Base-by-base conservation (phyloP, 2,797 vertebrate genomes). In the Rhynchotus rufescens region DNA sequence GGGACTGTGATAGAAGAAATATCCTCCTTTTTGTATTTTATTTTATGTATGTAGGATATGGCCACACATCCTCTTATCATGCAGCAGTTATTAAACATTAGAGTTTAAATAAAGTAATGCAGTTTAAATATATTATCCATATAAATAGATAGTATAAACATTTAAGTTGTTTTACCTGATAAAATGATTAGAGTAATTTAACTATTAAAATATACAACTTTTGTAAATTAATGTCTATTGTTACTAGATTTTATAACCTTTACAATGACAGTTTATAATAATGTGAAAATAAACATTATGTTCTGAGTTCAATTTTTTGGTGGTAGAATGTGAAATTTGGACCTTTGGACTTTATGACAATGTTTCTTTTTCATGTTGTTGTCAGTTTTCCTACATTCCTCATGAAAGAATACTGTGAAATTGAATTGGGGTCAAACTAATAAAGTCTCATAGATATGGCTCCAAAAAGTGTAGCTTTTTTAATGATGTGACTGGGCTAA, bases 121-220 rank as follows among this genome's bases (percentile, higher is more conserved):
- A 47, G 21, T 47, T 45, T 49, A 49, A 6, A 25, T 49, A 49
- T 13, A 49, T 22, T 49, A 49, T 25, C 38, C 38, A 49, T 49
- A 49, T 49, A 49, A 23, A 49, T 13, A 49, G 12, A 25, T 49
- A 49, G 12, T 13, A 25, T 25, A 49, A 49, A 25, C 23, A 49
- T 49, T 49, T 22, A 23, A 49, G 21, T 49, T 79, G 42, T 5
- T 23, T 66, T 38, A 59, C 4, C 4, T 44, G 40, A 26, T 10
- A 82, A 88, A 86, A 67, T 11, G 10, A 42, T 9, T 32, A 30
- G 12, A 36, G 2, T 26, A 68, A 57, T 57, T 67, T 59, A 81
- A 51, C 7, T 2, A 12, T 4, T 34, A 13, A 71, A 61, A 91
- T 82, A 0, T 2, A 22, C 2, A 62, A 0, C 2, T 25, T 80